Evolutionary conservation across 2,888 invertebrate genomes (phyloP).

Genomic region (Noctua janthe): DNA sequence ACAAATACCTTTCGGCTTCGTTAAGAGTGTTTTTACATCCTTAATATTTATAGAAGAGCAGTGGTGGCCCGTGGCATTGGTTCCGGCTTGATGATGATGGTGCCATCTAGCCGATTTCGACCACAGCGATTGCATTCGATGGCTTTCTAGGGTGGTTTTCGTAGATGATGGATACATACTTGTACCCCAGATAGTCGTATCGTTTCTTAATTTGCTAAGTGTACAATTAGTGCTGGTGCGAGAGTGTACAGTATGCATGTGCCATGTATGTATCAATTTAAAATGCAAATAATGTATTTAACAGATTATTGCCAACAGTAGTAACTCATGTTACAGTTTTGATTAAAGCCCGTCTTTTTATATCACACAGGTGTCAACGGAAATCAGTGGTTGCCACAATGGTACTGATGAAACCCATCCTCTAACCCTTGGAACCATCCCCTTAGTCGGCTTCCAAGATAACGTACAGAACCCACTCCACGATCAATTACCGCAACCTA

Average conservation of each 20-base stretch:
- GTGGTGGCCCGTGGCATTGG: too few relatives aligned
- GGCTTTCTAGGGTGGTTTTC: too few relatives aligned
- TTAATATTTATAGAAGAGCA: too few relatives aligned
- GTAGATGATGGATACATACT: too few relatives aligned
- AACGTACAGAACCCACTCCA: conserved; percentile 70
- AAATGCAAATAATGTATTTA: neutral
- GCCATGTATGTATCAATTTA: neutral
- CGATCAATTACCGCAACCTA: conserved; percentile 70
- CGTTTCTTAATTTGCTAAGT: too few relatives aligned
- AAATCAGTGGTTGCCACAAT: conserved; percentile 78
- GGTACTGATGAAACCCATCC: conserved; percentile 70
- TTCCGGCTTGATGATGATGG: too few relatives aligned
- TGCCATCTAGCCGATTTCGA: too few relatives aligned
- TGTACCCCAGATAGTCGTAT: too few relatives aligned
- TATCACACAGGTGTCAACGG: conserved; percentile 76
- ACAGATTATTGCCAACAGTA: neutral
- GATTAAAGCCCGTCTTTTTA: neutral
- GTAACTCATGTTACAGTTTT: neutral
- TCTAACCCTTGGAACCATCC: conserved; percentile 80
- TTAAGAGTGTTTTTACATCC: too few relatives aligned
- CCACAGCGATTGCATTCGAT: too few relatives aligned
- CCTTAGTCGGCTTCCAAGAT: conserved; percentile 76
- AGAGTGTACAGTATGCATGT: neutral
- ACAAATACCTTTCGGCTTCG: too few relatives aligned
- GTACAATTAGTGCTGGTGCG: neutral